Percentiles rank a stretch among this genome's conserved stretches.
These are phyloP conservation scores for Sturnira hondurensis DNA, from an alignment of 2,113 vertebrate species.

Conservation along the genomic window DNA sequence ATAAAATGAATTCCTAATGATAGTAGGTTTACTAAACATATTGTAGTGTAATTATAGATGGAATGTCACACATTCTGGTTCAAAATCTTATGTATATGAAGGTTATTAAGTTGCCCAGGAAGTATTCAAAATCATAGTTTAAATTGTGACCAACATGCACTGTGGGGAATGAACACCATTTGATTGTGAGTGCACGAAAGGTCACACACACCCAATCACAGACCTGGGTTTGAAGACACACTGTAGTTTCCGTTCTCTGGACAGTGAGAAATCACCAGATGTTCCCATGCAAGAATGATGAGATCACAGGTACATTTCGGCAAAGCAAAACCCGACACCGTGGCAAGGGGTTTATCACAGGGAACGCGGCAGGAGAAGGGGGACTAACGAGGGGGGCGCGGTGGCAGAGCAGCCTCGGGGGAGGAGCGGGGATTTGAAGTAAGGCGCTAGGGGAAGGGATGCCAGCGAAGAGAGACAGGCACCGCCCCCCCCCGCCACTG, in stretches of 20 bases:
- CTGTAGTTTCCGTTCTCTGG: not conserved
- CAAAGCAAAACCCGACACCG: not conserved
- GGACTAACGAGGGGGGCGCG: too few species aligned
- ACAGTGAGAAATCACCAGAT: not conserved
- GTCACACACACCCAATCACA: not conserved
- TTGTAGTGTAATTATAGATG: not conserved
- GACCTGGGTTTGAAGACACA: not conserved
- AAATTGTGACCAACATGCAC: not conserved
- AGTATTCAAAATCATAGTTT: not conserved
- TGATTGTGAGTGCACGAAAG: fast-evolving
- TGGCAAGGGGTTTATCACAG: not conserved
- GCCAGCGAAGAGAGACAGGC: fast-evolving
- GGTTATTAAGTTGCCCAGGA: not conserved
- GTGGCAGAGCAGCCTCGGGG: too few species aligned
- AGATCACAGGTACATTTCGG: not conserved
- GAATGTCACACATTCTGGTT: not conserved
- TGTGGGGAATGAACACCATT: not conserved
- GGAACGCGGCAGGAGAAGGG: not conserved
- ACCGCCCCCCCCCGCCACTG: fast-evolving
- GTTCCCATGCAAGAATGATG: not conserved
- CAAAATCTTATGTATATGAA: not conserved
- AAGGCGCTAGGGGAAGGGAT: fast-evolving
- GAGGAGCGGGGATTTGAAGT: not conserved
- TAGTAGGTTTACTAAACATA: not conserved
- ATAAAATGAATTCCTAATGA: not conserved